Conservation (phyloP, 2,113 vertebrate genomes). For the Bagarius yarrelli region DNA sequence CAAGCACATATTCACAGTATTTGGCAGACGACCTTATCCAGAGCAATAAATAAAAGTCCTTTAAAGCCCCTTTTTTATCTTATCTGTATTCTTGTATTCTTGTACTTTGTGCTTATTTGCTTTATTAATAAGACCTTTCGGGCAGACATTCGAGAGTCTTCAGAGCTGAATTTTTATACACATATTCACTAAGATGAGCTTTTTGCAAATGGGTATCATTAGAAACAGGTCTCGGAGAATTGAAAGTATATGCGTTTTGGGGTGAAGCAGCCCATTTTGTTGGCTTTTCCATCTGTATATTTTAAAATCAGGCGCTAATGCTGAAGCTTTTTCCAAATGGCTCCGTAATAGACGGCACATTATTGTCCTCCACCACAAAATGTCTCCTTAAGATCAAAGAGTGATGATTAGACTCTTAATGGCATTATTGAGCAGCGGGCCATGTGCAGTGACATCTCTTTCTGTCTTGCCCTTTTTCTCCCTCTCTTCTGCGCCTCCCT, state of each 20-base stretch:
- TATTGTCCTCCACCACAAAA: conserved; percentile 23
- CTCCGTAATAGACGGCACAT: conserved; percentile 15
- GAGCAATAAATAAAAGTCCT: too few relatives aligned
- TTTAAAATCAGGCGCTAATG: not conserved
- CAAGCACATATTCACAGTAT: too few relatives aligned
- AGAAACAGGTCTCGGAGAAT: not conserved
- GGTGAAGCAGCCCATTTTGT: not conserved
- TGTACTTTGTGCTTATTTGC: not conserved
- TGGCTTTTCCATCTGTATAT: not conserved
- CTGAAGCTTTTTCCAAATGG: conserved; percentile 21
- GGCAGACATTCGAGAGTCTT: not conserved
- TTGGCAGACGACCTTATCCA: too few relatives aligned
- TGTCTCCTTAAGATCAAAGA: conserved; percentile 38
- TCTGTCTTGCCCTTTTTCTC: not conserved
- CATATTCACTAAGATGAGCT: too few relatives aligned
- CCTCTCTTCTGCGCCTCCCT: not conserved
- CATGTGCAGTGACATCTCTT: conserved; percentile 22
- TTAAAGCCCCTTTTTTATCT: not conserved
- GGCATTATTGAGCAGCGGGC: conserved; percentile 3
- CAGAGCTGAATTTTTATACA: not conserved
- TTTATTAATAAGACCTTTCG: not conserved
- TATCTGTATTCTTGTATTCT: not conserved
- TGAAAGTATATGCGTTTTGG: not conserved
- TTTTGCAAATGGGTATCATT: not conserved
- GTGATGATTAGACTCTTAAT: conserved; percentile 32